These are phyloP conservation scores for Arbacia lixula DNA, from an alignment of 53 echinoderm and acorn worm species.

Conservation along the genomic window DNA sequence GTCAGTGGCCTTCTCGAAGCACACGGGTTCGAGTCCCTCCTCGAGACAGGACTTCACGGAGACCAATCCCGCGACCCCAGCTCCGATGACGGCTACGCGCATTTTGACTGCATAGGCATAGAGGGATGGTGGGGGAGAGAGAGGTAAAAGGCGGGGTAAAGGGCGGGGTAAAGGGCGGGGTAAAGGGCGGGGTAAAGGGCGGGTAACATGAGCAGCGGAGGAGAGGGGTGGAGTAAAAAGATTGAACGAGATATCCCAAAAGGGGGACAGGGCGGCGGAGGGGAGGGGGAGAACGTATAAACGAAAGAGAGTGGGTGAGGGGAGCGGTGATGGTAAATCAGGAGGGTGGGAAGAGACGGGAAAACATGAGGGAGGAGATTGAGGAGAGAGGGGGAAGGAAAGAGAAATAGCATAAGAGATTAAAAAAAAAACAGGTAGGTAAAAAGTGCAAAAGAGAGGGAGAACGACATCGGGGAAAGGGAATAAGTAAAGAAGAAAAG, in stretches of 20 bases:
- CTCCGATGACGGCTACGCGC: constrained; percentile 17
- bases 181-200: background rate
- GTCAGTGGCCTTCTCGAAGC: background rate
- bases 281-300: background rate
- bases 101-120: background rate
- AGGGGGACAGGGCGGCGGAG: background rate
- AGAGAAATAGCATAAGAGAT: background rate
- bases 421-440: background rate
- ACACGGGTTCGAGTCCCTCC: constrained; percentile 8
- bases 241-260: no score
- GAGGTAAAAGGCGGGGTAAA: background rate
- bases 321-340: background rate
- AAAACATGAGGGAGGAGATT: background rate
- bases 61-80: constrained; percentile 11
- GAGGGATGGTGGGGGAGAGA: background rate
- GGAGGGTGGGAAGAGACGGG: background rate
- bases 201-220: background rate
- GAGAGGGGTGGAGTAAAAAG: no score
- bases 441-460: background rate
- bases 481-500: background rate
- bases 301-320: background rate
- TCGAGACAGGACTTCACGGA: background rate
- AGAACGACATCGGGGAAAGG: background rate
- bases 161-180: background rate
- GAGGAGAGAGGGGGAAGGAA: no score